These are phyloP conservation scores for Polydrusus pterygomalis DNA, from an alignment of 2,888 invertebrate species.

Conservation along the genomic window DNA sequence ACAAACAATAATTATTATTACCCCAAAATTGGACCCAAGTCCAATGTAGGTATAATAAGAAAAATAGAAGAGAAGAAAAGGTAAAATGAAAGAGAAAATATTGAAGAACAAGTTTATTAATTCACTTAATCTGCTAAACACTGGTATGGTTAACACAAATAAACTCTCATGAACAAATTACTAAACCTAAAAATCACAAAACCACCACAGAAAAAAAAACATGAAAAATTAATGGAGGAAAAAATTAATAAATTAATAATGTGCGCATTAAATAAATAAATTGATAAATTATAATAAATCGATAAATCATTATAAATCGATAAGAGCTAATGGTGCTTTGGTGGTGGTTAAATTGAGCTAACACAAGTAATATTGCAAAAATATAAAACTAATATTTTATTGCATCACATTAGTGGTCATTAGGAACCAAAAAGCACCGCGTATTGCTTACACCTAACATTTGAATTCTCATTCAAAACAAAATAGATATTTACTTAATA, in stretches of 20 bases:
- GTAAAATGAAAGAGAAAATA: neutral
- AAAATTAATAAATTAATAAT: slow-evolving; percentile 28
- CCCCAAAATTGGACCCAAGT: too few species aligned
- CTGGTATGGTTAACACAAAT: slow-evolving; percentile 44
- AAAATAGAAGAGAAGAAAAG: neutral
- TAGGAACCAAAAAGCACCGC: slow-evolving; percentile 45
- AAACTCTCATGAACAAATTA: slow-evolving; percentile 45
- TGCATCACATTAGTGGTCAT: slow-evolving; percentile 45
- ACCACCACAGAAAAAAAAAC: slow-evolving; percentile 44
- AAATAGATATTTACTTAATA: neutral
- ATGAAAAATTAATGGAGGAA: slow-evolving; percentile 9
- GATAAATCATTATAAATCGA: neutral
- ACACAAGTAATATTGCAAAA: slow-evolving; percentile 43
- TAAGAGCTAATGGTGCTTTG: slow-evolving; percentile 19
- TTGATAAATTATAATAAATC: neutral
- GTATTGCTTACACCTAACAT: slow-evolving; percentile 27
- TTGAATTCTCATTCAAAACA: neutral
- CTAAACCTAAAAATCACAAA: slow-evolving; percentile 49
- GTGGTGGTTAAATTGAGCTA: slow-evolving; percentile 38
- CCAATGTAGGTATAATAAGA: neutral
- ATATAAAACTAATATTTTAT: slow-evolving; percentile 38
- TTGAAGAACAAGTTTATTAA: slow-evolving; percentile 48
- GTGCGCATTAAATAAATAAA: slow-evolving; percentile 25
- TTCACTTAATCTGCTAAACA: slow-evolving; percentile 27
- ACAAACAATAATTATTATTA: too few species aligned